These are phyloP conservation scores for Carduelis carduelis DNA, from an alignment of 2,797 vertebrate genomes.

Conservation along the genomic window DNA sequence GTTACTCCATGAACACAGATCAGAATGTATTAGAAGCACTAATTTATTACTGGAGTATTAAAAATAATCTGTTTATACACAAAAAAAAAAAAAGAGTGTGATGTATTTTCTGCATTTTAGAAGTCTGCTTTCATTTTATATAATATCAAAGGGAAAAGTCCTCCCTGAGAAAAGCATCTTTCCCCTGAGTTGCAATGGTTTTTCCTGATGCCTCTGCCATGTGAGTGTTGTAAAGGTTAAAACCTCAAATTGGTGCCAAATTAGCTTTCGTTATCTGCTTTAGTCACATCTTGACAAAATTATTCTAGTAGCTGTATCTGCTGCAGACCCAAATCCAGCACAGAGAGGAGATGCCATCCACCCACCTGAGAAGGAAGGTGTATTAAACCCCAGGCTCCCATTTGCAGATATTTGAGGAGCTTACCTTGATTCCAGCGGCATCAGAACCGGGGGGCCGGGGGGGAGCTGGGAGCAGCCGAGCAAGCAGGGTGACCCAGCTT, in stretches of 20 bases:
- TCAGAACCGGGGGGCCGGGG: conserved; percentile 11
- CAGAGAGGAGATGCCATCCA: not conserved
- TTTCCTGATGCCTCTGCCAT: not conserved
- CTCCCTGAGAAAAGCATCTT: not conserved
- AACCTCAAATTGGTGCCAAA: not conserved
- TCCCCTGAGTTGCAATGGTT: not conserved
- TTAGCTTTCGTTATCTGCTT: conserved; percentile 47
- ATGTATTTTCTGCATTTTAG: not conserved
- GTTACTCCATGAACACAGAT: not conserved
- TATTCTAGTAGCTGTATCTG: not conserved
- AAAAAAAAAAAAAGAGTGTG: rapidly evolving
- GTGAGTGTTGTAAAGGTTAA: conserved; percentile 25
- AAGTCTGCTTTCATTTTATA: not conserved
- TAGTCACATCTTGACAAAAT: conserved; percentile 24
- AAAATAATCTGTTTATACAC: not conserved
- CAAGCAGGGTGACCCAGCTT: conserved; percentile 93
- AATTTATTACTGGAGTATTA: not conserved
- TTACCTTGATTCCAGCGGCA: conserved; percentile 76
- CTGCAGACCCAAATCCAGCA: not conserved
- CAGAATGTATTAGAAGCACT: not conserved
- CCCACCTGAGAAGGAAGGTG: not conserved
- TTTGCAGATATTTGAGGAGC: conserved; percentile 53
- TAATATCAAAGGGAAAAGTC: not conserved
- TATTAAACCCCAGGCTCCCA: not conserved
- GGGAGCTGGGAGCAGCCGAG: conserved; percentile 78